Percentiles rank a stretch among this genome's conserved stretches.
phyloP scores from a whole-genome alignment of 2,888 invertebrate genomes.

The Malthinus seriepunctatus region DNA sequence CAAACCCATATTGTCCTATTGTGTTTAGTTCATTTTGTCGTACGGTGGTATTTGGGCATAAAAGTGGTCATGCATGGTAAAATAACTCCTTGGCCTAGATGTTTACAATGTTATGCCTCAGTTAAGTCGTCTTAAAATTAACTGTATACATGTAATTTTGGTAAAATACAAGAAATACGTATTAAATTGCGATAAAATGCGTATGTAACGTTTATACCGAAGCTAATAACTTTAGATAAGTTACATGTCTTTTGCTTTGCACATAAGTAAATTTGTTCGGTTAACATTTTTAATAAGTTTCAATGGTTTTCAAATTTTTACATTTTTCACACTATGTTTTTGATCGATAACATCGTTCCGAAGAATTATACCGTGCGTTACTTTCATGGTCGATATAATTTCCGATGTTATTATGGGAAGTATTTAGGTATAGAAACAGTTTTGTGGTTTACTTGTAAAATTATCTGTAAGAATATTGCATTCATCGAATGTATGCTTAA shows the following conservation, averaged over 20 bases:
- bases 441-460: background rate
- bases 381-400: conserved; percentile 25
- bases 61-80: conserved; percentile 24
- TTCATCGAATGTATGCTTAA: no score
- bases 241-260: no score
- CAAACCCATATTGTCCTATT: no score
- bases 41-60: conserved; percentile 17
- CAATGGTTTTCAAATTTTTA: background rate
- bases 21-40: background rate
- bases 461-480: no score
- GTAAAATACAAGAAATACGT: conserved; percentile 8
- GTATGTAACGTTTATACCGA: no score
- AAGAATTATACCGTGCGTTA: conserved; percentile 22
- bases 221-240: no score
- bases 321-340: conserved; percentile 2
- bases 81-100: conserved; percentile 24
- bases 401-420: background rate
- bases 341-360: conserved; percentile 11
- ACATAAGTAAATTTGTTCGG: background rate
- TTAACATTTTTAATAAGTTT: background rate
- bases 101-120: conserved; percentile 22
- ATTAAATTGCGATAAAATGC: no score
- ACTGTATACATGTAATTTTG: conserved; percentile 25
- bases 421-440: background rate
- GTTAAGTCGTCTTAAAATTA: conserved; percentile 21